These are phyloP conservation scores for Melanotaenia boesemani DNA, from an alignment of 2,797 vertebrate genomes.

Conservation along the genomic window DNA sequence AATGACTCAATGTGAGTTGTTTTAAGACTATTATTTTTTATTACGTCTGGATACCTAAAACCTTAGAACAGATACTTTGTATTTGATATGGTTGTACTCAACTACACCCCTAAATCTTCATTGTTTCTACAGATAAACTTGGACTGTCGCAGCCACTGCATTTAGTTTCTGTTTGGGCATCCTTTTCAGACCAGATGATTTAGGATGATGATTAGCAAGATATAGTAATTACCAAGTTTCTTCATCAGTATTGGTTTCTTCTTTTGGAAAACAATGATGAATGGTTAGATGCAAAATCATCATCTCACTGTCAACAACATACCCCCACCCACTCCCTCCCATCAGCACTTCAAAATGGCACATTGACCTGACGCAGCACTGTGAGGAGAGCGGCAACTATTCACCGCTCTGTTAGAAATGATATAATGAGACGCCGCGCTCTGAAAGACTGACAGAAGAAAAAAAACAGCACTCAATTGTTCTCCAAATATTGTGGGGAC, in stretches of 20 bases:
- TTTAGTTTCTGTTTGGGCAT: background rate
- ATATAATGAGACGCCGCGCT: constrained; percentile 82
- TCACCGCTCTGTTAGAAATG: constrained; percentile 83
- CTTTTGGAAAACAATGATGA: constrained; percentile 72
- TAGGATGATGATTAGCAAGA: constrained; percentile 28
- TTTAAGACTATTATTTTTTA: too few relatives aligned
- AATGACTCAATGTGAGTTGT: too few relatives aligned
- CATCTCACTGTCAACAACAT: constrained; percentile 68
- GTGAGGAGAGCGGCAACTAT: constrained; percentile 77
- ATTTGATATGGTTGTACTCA: too few relatives aligned
- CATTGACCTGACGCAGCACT: constrained; percentile 83
- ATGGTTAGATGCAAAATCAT: constrained; percentile 76
- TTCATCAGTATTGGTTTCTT: constrained; percentile 42
- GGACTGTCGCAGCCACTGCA: background rate
- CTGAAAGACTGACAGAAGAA: constrained; percentile 82
- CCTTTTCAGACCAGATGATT: background rate
- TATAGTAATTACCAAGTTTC: constrained; percentile 50
- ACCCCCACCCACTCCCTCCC: constrained; percentile 56
- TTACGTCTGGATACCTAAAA: too few relatives aligned
- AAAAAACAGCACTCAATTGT: constrained; percentile 82
- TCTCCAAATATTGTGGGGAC: constrained; percentile 80
- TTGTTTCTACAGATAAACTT: too few relatives aligned
- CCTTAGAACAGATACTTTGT: too few relatives aligned
- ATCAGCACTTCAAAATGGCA: constrained; percentile 81
- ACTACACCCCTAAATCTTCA: too few relatives aligned